Percentiles rank a stretch among this genome's conserved stretches.
Conservation (phyloP, 2,888 invertebrate species). For the Pristionchus mayeri region DNA sequence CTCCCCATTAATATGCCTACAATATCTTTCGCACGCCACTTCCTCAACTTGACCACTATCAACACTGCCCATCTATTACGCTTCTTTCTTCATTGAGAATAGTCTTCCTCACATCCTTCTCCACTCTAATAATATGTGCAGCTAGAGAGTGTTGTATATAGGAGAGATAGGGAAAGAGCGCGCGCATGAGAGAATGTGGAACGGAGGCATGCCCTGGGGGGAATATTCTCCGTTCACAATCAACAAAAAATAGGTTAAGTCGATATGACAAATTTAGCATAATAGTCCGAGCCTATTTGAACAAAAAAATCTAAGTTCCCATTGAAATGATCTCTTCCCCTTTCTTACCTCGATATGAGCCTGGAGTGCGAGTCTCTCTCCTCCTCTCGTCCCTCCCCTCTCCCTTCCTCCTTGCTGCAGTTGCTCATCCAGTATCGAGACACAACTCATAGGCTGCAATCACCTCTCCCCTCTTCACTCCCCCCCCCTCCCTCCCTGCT, state of each 20-base stretch:
- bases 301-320: too few relatives aligned
- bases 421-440: conserved; percentile 57
- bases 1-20: neutral
- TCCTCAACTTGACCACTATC: conserved; percentile 26
- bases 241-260: neutral
- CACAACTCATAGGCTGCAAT: conserved; percentile 56
- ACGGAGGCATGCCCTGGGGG: neutral
- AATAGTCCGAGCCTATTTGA: too few relatives aligned
- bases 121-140: neutral
- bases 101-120: neutral
- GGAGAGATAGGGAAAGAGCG: neutral
- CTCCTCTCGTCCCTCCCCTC: neutral
- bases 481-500: neutral
- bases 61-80: neutral
- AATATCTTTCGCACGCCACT: neutral
- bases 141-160: neutral
- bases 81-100: neutral
- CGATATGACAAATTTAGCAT: too few relatives aligned
- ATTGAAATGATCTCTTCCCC: neutral
- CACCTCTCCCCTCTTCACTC: neutral
- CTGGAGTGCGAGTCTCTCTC: neutral
- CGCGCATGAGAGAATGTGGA: neutral
- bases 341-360: conserved; percentile 18
- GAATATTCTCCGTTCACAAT: neutral
- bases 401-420: neutral